Evolutionary conservation across 2,888 invertebrate genomes (phyloP), one percentile per base, ranked within the genome.

Genomic region (Melinopterus prodromus): DNA sequence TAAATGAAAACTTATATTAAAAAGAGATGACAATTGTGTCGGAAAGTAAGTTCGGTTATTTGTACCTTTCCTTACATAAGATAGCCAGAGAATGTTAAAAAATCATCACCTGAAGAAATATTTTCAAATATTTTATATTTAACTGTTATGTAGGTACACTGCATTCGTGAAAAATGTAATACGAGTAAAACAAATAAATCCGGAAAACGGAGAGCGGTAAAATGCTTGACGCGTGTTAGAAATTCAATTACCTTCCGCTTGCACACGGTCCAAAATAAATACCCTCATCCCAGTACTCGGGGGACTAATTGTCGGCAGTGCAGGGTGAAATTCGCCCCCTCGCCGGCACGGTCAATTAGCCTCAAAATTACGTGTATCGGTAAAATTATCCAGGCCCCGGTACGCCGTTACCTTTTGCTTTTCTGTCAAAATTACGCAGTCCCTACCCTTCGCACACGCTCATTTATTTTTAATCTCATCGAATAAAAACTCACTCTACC

Each of bases 221-320:
- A 53, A 53, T 53, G 53, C 53, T 53, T 53, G 53, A 53, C 53
- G 53, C 53, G 53, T 53, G 53, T 53, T 53, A 53, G 53, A 53
- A 53, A 53, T 53, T 53, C 53, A 53, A 53, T 53, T 53, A 53
- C 53, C 53, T 53, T 53, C 53, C 5, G 53, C 53, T 53, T 53
- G 53, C 53, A 53, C 53, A 53, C 53, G 53, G 53, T 7, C 53
- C 53, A 53, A 53, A 53, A 53, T 53, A 53, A 53, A 53, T 53
- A 53, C 53, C 53, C 53, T 53, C 53, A 12, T 53, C 53, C 53
- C 53, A 12, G 53, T 53, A 53, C 53, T 9, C 53, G 53, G 53
- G 53, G 53, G 53, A 53, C 53, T 53, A 53, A 53, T 53, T 53
- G 53, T 53, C 53, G 53, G 53, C 53, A 53, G 53, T 53, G 53